phyloP scores from a whole-genome alignment of 2,113 vertebrate genomes.

The Sylvietta virens region DNA sequence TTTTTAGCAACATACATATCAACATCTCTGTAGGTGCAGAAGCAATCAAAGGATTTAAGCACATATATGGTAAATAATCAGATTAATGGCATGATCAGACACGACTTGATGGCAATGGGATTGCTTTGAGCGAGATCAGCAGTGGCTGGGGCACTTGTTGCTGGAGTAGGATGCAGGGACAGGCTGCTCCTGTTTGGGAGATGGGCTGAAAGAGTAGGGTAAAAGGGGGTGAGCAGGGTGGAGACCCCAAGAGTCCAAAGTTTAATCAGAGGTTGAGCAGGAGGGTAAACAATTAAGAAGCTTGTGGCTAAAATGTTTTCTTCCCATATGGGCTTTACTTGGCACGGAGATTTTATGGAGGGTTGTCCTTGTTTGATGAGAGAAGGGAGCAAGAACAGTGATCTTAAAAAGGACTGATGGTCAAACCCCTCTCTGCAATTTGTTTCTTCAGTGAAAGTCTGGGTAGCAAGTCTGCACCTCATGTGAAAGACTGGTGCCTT shows the following conservation, averaged over 20 bases:
- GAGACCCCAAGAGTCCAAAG: fast-evolving
- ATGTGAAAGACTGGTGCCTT: not conserved
- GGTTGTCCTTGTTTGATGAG: not conserved
- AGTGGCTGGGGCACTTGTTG: not conserved
- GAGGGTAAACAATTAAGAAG: not conserved
- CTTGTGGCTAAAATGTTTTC: not conserved
- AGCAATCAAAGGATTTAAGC: not conserved
- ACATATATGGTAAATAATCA: not conserved
- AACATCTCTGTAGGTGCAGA: not conserved
- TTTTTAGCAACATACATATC: not conserved
- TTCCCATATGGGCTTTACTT: not conserved
- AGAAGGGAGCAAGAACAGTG: fast-evolving
- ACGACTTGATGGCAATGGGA: not conserved
- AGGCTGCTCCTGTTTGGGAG: not conserved
- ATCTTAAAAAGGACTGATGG: not conserved
- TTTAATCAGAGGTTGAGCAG: not conserved
- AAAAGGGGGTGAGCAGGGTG: not conserved
- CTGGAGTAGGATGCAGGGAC: not conserved
- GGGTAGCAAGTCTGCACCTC: not conserved
- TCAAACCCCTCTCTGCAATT: not conserved
- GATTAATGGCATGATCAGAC: not conserved
- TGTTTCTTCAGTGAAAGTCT: not conserved
- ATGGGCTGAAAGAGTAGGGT: not conserved
- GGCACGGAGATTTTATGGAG: fast-evolving
- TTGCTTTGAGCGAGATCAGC: not conserved